Evolutionary conservation across 2,888 invertebrate genomes (phyloP).

Genomic region (Himalopsyche anomala): DNA sequence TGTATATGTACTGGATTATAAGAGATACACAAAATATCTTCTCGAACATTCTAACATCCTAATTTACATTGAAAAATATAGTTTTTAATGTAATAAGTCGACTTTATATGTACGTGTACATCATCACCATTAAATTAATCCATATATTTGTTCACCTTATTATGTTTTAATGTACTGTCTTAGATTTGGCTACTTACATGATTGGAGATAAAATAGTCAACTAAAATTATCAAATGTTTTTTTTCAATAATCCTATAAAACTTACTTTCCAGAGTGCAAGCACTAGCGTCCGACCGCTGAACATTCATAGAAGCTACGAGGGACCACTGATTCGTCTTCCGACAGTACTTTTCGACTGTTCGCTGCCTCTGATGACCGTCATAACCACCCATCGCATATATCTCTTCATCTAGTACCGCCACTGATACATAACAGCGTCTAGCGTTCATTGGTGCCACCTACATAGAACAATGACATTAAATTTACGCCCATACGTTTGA

Average conservation of each 20-base stretch:
- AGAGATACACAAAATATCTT: too few species aligned
- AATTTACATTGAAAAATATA: too few species aligned
- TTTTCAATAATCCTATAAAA: not conserved
- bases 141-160: too few species aligned
- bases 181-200: too few species aligned
- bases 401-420: slow-evolving; percentile 84
- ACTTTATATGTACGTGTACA: too few species aligned
- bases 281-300: slow-evolving; percentile 93
- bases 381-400: slow-evolving; percentile 93
- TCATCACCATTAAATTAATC: too few species aligned
- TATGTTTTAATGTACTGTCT: too few species aligned
- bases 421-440: slow-evolving; percentile 92
- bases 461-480: not conserved
- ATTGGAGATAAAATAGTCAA: too few species aligned
- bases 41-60: too few species aligned
- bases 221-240: too few species aligned
- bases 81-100: too few species aligned
- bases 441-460: slow-evolving; percentile 92
- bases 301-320: slow-evolving; percentile 92
- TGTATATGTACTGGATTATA: too few species aligned
- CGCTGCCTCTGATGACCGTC: slow-evolving; percentile 91
- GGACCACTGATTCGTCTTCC: slow-evolving; percentile 91
- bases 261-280: slow-evolving; percentile 87
- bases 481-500: not conserved
- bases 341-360: slow-evolving; percentile 91